Base-by-base conservation (phyloP, 2,888 invertebrate species). In the Norana najaformis region DNA sequence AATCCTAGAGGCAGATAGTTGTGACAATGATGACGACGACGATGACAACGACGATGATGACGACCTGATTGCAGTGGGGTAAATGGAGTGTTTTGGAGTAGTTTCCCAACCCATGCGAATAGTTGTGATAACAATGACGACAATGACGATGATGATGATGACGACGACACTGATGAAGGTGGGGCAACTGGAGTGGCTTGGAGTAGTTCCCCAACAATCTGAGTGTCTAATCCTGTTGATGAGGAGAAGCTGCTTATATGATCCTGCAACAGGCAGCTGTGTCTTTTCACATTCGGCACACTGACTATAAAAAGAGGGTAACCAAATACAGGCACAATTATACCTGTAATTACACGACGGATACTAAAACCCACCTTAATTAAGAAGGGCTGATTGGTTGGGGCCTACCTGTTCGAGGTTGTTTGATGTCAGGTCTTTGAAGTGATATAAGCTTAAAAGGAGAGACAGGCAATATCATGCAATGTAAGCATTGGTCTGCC, bases 371-470 rank as follows among this genome's bases (percentile, higher is more conserved):
- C 30, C 11, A n/a, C 69, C 1, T 36, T 85, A 85, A 85, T 85
- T 85, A 85, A 85, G 85, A 36, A 35, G 36, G 34, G 23, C 85
- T 85, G 85, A 85, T 85, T 85, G 85, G 37, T 85, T 37, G 37
- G 85, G 34, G 35, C 36, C 11, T 85, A 85, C 85, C 85, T 85
- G 85, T 36, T 35, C 34, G 35, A 85, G 85, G 85, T 36, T 85
- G 36, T 85, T 85, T 85, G 85, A 85, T 85, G 85, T 85, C 36
- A 37, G 85, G 35, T 8, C 85, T 85, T 85, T 85, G 85, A 85
- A 36, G 85, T n/a, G 30, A n/a, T 69, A 69, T 69, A 69, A 69
- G 69, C 69, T 30, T 4, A n/a, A 69, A 69, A n/a, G 69, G 69
- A 30, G n/a, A 69, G 30, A 11, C n/a, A 69, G 30, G 1, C 11